Base-by-base conservation (phyloP, 2,113 vertebrate species). In the Chunga burmeisteri region DNA sequence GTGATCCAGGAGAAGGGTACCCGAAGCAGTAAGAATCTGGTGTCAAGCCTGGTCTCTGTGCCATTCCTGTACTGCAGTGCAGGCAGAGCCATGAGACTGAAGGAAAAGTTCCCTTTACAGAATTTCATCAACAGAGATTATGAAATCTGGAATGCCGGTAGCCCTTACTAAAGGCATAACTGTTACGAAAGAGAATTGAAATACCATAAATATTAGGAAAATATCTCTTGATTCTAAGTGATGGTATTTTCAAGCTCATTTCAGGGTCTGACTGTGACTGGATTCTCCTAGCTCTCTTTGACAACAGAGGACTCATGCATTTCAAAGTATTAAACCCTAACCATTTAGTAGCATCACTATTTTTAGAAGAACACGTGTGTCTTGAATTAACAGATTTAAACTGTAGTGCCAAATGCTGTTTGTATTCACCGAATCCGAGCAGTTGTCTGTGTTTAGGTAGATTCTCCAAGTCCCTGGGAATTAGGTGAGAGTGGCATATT, bases 291-390 rank as follows among this genome's bases (percentile, higher is more conserved):
- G 46, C 50, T 11, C 44, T 65, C 34, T 44, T 11, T 38, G 59
- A 38, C 46, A 21, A 7, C 38, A 61, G 70, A 82, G 38, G 30
- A 32, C 36, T 32, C 46, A 29, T 61, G 50, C 86, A 38, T 61
- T 79, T 66, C 59, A 17, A 12, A 10, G 25, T 22, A 2, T 47
- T 23, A 55, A 55, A 49, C 73, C 52, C 38, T 38, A 20, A 14
- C 42, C n/a, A 1, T 65, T 71, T 2, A n/a, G 23, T 47, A 63
- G 29, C 0, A 0, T 53, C 21, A 1, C 11, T 56, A 3, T 50
- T 59, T 59, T 22, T 20, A 81, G 40, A 81, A 36, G 65, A 84
- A 63, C 10, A 5, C 1, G 3, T 1, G 2, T 17, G 38, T 75
- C 77, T 58, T 62, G 85, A 87, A 21, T 36, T 26, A 50, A 16